Conservation (phyloP, 2,888 invertebrate genomes). For the Pimpla rufipes region DNA sequence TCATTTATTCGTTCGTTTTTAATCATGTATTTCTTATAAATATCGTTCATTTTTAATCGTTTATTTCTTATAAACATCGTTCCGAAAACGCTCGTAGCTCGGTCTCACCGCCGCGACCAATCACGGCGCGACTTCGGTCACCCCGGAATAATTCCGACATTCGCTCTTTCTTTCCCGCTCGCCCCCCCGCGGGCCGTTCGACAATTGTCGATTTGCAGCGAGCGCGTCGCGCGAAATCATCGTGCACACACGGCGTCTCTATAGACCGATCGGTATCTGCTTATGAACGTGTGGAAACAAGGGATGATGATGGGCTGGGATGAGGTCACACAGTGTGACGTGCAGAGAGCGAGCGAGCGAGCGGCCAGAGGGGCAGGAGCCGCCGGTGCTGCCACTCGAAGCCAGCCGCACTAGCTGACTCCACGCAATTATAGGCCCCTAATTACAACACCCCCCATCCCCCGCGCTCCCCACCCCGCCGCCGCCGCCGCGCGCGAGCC, state of each 20-base stretch:
- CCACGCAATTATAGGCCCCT: constrained; percentile 79
- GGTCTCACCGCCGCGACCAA: background rate
- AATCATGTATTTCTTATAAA: too few species aligned
- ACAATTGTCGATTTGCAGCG: constrained; percentile 50
- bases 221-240: constrained; percentile 23
- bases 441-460: constrained; percentile 72
- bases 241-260: background rate
- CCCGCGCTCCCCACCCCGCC: constrained; percentile 16
- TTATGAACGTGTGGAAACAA: constrained; percentile 31
- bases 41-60: too few species aligned
- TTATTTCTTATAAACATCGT: too few species aligned
- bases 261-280: constrained; percentile 22
- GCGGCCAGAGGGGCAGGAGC: constrained; percentile 41
- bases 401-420: constrained; percentile 79
- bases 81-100: too few species aligned
- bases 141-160: background rate
- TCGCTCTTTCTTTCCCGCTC: background rate
- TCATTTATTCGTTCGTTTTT: too few species aligned
- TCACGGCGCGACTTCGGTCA: background rate
- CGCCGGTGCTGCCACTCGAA: constrained; percentile 77
- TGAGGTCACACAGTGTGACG: constrained; percentile 50
- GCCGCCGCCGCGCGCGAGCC: constrained; percentile 68
- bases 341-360: background rate
- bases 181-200: too few species aligned
- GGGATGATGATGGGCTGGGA: constrained; percentile 39